Percentiles rank a stretch among this genome's conserved stretches.
These are phyloP conservation scores for Nowickia ferox DNA, from an alignment of 2,888 invertebrate genomes.

Conservation along the genomic window DNA sequence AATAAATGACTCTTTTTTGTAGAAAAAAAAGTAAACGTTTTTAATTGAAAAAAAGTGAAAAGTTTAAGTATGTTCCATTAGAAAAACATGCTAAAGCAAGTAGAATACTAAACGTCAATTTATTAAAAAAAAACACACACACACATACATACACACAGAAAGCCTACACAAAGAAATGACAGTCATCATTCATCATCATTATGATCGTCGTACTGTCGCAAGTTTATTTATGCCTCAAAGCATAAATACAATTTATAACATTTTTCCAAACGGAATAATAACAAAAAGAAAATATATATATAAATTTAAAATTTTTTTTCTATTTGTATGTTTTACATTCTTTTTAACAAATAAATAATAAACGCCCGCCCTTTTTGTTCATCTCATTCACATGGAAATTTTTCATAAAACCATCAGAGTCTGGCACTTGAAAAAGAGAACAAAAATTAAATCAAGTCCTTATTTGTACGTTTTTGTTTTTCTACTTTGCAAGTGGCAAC, in stretches of 20 bases:
- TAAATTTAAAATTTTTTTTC: slow-evolving; percentile 25
- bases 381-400: slow-evolving; percentile 70
- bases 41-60: slow-evolving; percentile 58
- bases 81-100: slow-evolving; percentile 34
- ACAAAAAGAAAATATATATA: slow-evolving; percentile 74
- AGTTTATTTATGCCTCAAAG: slow-evolving; percentile 78
- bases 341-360: slow-evolving; percentile 67
- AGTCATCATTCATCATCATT: slow-evolving; percentile 30
- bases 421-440: slow-evolving; percentile 59
- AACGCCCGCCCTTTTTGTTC: slow-evolving; percentile 70
- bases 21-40: slow-evolving; percentile 57
- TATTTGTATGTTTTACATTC: slow-evolving; percentile 46
- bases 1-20: slow-evolving; percentile 32
- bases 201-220: slow-evolving; percentile 70
- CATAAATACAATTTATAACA: slow-evolving; percentile 81
- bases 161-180: slow-evolving; percentile 25
- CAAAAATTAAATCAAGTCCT: slow-evolving; percentile 60
- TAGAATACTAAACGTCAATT: slow-evolving; percentile 67
- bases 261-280: slow-evolving; percentile 82
- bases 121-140: slow-evolving; percentile 42
- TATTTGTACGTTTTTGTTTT: slow-evolving; percentile 45
- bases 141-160: slow-evolving; percentile 7
- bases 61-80: slow-evolving; percentile 57
- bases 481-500: slow-evolving; percentile 60
- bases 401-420: slow-evolving; percentile 48